Base-by-base conservation (phyloP, 2,888 invertebrate species). In the Parelbella ahira region DNA sequence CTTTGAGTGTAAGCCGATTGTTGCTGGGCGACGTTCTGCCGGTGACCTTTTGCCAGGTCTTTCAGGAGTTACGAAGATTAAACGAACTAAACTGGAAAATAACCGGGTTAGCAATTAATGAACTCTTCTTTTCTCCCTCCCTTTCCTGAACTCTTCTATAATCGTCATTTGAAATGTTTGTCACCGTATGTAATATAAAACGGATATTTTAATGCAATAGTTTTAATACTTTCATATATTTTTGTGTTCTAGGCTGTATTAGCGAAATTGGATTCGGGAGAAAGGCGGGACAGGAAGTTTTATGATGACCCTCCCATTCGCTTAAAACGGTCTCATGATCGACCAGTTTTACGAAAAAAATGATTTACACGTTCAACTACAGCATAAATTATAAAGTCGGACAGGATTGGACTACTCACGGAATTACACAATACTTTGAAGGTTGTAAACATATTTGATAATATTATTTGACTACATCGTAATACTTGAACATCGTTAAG, bases 291-390 rank as follows among this genome's bases (percentile, higher is more conserved):
- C n/a, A 70, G 57, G 44, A 75, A 58, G 28, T 38, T 62, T 0
- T 58, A 55, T 23, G 80, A 83, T 37, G 84, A 86, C 33, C 68
- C 68, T 0, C 84, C 84, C 0, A 82, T 78, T 29, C 68, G 83
- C 10, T 56, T 84, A 29, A 76, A 78, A 3, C 68, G 73, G 3
- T 54, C 65, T 0, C 61, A 69, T 37, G 78, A 77, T 12, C 69
- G 75, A 7, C 45, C 56, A n/a, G 28, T 44, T 1, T 39, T 23
- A 9, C 21, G 27, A 11, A 42, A 34, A n/a, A 42, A 42, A 12
- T 42, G 10, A 42, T 10, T n/a, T 4, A 15, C 9, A 18, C 3
- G n/a, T 2, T 2, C 4, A 11, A 1, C 8, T 20, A 28, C 21
- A 1, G 20, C 20, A 5, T 27, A 1, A 24, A 12, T 12, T 7